Evolutionary conservation across 2,113 vertebrate genomes (phyloP).

Genomic region (Coptodon rendalli): DNA sequence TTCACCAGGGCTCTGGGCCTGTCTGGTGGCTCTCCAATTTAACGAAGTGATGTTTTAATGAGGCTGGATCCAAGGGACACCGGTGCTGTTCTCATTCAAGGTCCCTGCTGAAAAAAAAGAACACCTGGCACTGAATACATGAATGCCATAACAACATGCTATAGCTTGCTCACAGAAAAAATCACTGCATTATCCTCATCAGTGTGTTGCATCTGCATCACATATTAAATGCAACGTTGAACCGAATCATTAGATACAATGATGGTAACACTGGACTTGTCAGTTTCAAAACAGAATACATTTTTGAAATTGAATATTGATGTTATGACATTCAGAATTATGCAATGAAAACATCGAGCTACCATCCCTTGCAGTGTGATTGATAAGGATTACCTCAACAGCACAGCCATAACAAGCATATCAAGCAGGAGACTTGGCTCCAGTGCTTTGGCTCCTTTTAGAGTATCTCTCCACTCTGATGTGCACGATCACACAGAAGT

Average conservation of each 20-base stretch:
- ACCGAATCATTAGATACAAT: not conserved
- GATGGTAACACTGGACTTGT: not conserved
- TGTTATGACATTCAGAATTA: constrained; percentile 13
- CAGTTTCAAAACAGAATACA: not conserved
- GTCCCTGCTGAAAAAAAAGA: not conserved
- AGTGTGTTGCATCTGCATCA: not conserved
- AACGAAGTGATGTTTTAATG: constrained; percentile 53
- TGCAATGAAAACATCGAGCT: not conserved
- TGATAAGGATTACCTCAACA: constrained; percentile 23
- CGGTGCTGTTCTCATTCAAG: constrained; percentile 17
- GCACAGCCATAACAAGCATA: constrained; percentile 26
- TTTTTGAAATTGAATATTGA: constrained; percentile 10
- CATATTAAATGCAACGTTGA: not conserved
- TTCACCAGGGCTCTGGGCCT: not conserved
- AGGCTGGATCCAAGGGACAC: constrained; percentile 25
- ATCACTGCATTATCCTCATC: not conserved
- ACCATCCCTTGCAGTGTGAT: not conserved
- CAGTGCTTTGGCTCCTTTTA: constrained; percentile 25
- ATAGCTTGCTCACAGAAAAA: not conserved
- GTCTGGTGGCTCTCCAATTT: constrained; percentile 25
- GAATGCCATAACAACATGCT: not conserved
- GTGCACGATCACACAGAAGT: constrained; percentile 42
- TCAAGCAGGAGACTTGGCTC: constrained; percentile 21
- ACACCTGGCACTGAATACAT: constrained; percentile 36
- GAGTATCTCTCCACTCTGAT: constrained; percentile 43